Evolutionary conservation across 1,140 invertebrate genomes (phyloP).

Genomic region (Brachionus manjavacas): DNA sequence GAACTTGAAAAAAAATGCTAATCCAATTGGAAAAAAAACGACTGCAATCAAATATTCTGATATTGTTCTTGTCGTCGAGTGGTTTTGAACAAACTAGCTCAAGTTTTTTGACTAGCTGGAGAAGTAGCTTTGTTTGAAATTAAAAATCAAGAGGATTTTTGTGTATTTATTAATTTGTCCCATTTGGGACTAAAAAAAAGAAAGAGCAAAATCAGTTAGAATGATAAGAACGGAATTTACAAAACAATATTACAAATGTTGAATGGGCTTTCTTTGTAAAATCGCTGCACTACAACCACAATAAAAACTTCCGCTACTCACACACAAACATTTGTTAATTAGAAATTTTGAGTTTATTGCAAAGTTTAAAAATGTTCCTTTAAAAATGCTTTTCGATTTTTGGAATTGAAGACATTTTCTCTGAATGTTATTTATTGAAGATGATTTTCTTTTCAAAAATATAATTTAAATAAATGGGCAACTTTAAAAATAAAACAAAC

Average conservation of each 20-base stretch:
- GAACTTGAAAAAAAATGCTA: slow-evolving; percentile 32
- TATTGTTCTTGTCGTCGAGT: slow-evolving; percentile 20
- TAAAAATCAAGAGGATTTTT: slow-evolving; percentile 38
- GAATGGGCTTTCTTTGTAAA: neutral
- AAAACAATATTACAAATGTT: slow-evolving; percentile 27
- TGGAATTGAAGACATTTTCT: too few species aligned
- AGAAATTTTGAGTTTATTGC: neutral
- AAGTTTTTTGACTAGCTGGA: neutral
- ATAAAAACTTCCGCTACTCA: neutral
- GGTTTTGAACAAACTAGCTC: slow-evolving; percentile 2
- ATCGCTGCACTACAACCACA: neutral
- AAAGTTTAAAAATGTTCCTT: neutral
- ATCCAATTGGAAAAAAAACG: slow-evolving; percentile 39
- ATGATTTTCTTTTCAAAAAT: too few species aligned
- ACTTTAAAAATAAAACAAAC: too few species aligned
- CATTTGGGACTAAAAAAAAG: slow-evolving; percentile 26
- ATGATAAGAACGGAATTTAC: slow-evolving; percentile 15
- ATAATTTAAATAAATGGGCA: too few species aligned
- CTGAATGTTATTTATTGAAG: too few species aligned
- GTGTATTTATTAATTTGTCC: neutral
- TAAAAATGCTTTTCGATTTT: neutral
- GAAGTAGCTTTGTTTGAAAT: slow-evolving; percentile 11
- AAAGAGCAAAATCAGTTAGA: neutral
- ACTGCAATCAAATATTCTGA: slow-evolving; percentile 20
- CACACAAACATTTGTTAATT: neutral